These are phyloP conservation scores for Nesoenas mayeri DNA, from an alignment of 2,113 vertebrate genomes.

Conservation along the genomic window DNA sequence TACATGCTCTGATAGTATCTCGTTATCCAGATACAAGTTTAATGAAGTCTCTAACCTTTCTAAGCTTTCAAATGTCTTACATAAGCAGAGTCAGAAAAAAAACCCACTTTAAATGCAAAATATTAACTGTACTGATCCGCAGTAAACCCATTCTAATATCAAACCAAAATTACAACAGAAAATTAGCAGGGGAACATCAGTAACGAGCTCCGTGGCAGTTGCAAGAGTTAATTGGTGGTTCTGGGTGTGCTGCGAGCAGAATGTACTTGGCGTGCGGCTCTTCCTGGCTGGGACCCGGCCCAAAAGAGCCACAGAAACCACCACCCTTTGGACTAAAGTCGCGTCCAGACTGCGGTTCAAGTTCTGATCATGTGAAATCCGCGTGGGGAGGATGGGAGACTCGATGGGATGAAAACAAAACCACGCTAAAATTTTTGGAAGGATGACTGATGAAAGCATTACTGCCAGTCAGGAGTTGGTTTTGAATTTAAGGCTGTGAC, in stretches of 20 bases:
- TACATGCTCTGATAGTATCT: neutral
- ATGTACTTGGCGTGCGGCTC: neutral
- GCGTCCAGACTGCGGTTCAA: neutral
- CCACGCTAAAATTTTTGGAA: neutral
- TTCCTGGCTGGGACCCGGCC: slow-evolving; percentile 11
- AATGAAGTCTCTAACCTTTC: neutral
- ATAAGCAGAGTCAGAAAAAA: neutral
- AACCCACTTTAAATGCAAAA: neutral
- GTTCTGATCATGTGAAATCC: neutral
- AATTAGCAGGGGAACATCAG: neutral
- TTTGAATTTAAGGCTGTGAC: neutral
- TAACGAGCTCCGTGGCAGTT: neutral
- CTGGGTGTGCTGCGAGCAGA: neutral
- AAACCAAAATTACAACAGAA: neutral
- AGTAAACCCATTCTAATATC: neutral
- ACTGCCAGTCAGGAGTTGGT: neutral
- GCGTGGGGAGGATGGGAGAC: neutral
- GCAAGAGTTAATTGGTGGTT: neutral
- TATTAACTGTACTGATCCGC: neutral
- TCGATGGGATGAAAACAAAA: neutral
- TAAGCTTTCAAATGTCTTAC: neutral
- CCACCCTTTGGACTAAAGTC: neutral
- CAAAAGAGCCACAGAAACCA: slow-evolving; percentile 4
- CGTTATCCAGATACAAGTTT: neutral
- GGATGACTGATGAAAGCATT: neutral